phyloP scores from a whole-genome alignment of 1,140 invertebrate genomes.

The Apis laboriosa region DNA sequence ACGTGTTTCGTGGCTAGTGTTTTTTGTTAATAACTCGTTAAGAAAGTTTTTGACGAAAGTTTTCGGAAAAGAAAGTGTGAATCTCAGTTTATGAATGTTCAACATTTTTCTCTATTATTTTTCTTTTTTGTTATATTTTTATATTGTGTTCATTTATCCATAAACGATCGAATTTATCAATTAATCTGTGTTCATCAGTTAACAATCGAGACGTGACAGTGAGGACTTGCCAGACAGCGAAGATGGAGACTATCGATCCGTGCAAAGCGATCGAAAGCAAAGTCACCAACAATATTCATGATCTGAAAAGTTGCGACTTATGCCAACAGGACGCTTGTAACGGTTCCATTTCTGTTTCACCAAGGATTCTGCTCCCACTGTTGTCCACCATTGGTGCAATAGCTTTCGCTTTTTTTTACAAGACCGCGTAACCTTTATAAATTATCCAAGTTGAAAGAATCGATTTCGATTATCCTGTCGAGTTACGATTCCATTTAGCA shows the following conservation, averaged over 20 bases:
- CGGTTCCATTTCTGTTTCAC: conserved; percentile 35
- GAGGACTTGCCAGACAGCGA: conserved; percentile 72
- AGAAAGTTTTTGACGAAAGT: no score
- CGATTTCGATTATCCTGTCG: not conserved
- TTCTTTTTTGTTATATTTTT: no score
- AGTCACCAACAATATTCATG: conserved; percentile 9
- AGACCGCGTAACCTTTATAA: conserved; percentile 57
- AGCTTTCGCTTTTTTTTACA: conserved; percentile 37
- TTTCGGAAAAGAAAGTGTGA: no score
- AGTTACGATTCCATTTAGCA: conserved; percentile 13
- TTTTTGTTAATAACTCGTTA: no score
- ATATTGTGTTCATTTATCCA: not conserved
- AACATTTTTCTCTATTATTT: no score
- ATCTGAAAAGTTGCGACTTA: conserved; percentile 61
- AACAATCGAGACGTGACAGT: conserved; percentile 57
- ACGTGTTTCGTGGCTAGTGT: no score
- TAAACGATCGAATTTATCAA: not conserved
- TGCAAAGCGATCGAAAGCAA: conserved; percentile 63
- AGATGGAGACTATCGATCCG: conserved; percentile 65
- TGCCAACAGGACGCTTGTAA: conserved; percentile 72
- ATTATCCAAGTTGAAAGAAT: not conserved
- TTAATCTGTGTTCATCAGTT: not conserved
- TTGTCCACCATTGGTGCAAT: conserved; percentile 58
- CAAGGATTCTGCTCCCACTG: conserved; percentile 55
- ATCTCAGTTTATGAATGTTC: no score